These are phyloP conservation scores for Lepisosteus oculatus DNA, from an alignment of 2,113 vertebrate species.

Conservation along the genomic window DNA sequence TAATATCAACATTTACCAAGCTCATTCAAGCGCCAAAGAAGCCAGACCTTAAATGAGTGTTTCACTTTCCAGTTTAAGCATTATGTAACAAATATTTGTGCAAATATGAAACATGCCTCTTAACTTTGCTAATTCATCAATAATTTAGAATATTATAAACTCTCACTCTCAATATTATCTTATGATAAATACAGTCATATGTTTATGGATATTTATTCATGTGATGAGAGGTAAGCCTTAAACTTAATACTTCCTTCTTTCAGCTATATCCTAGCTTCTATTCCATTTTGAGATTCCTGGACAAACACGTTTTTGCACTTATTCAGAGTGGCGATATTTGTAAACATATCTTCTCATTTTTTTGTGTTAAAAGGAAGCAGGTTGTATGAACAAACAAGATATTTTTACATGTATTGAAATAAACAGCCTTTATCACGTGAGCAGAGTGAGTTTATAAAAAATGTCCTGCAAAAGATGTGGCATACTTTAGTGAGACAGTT, in stretches of 20 bases:
- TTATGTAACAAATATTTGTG: constrained; percentile 46
- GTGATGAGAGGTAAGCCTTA: constrained; percentile 18
- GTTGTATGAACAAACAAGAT: too few species aligned
- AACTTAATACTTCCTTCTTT: constrained; percentile 1
- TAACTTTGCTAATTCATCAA: constrained; percentile 67
- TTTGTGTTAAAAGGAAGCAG: too few species aligned
- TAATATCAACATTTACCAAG: too few species aligned
- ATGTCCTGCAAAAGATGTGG: too few species aligned
- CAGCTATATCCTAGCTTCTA: background rate
- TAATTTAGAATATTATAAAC: constrained; percentile 58
- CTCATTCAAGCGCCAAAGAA: constrained; percentile 30
- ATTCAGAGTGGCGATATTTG: background rate
- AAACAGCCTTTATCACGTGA: too few species aligned
- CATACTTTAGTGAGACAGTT: too few species aligned
- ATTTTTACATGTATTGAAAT: too few species aligned
- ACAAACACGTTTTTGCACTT: constrained; percentile 24
- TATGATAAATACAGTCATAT: constrained; percentile 6
- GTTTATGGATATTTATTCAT: background rate
- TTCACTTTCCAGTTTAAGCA: constrained; percentile 54
- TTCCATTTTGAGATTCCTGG: background rate
- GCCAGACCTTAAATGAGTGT: constrained; percentile 63
- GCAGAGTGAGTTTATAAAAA: too few species aligned
- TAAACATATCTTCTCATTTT: too few species aligned
- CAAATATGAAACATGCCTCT: constrained; percentile 52
- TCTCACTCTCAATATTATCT: constrained; percentile 35